A percentile compares a stretch with the other conserved stretches of the same genome.
These are phyloP conservation scores for Synergus umbraculus DNA, from an alignment of 2,888 invertebrate genomes.

Conservation along the genomic window DNA sequence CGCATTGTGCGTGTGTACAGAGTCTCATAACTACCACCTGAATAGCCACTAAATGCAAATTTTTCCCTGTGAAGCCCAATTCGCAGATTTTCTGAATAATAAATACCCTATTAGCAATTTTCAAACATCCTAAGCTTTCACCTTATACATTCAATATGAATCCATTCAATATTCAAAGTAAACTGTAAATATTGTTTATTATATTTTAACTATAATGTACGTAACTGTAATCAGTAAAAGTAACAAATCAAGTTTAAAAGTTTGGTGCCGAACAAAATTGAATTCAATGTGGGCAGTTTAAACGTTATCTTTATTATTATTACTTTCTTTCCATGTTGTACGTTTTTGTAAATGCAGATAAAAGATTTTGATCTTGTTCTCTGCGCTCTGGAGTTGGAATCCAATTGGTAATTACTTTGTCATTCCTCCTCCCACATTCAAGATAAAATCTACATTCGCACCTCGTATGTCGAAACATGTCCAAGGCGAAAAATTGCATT, in stretches of 20 bases:
- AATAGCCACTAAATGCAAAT: conserved; percentile 5
- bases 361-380: background rate
- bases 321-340: background rate
- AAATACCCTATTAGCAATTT: background rate
- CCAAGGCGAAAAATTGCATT: background rate
- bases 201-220: too few species aligned
- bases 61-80: background rate
- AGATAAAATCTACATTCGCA: conserved; percentile 7
- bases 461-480: background rate
- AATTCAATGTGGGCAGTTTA: background rate
- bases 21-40: background rate
- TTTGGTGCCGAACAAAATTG: background rate
- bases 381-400: background rate
- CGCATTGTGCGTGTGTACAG: background rate
- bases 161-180: too few species aligned
- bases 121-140: background rate
- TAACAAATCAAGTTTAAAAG: background rate
- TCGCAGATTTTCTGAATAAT: background rate
- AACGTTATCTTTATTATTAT: conserved; percentile 3
- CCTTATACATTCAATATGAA: too few species aligned
- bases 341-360: conserved; percentile 7
- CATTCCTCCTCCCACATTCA: conserved; percentile 7
- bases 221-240: too few species aligned
- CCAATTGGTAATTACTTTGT: conserved; percentile 7
- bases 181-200: too few species aligned